These are phyloP conservation scores for Catostylus mosaicus DNA, from an alignment of 30 jellyfish, hydroid and myxozoan species.

Conservation along the genomic window DNA sequence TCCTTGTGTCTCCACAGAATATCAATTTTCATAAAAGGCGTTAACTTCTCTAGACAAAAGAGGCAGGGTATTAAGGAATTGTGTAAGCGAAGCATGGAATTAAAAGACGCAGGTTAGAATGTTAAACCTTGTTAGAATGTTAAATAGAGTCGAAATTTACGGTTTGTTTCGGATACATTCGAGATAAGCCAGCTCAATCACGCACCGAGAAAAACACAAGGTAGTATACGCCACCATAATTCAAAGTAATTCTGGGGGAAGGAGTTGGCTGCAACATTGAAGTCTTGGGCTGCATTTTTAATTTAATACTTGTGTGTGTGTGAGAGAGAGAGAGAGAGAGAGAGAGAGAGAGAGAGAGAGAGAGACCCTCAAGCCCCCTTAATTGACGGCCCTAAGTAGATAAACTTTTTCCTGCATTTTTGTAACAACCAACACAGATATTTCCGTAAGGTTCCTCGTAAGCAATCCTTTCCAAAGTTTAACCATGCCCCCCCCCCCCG, in stretches of 20 bases:
- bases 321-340: no score
- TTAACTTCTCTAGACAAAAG: conserved; percentile 14
- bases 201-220: neutral
- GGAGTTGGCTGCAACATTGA: neutral
- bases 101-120: neutral
- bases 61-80: conserved; percentile 5
- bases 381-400: no score
- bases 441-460: no score
- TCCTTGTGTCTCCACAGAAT: conserved; percentile 49
- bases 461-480: no score
- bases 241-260: neutral
- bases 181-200: neutral
- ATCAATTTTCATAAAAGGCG: conserved; percentile 48
- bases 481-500: no score
- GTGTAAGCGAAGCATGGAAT: neutral
- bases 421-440: no score
- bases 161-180: neutral
- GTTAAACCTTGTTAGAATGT: no score
- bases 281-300: neutral
- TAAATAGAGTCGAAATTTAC: no score
- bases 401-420: no score
- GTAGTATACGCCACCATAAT: neutral
- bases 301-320: no score
- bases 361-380: no score
- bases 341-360: no score